Conservation (phyloP, 2,113 vertebrate species). For the Ceyx melanurus region DNA sequence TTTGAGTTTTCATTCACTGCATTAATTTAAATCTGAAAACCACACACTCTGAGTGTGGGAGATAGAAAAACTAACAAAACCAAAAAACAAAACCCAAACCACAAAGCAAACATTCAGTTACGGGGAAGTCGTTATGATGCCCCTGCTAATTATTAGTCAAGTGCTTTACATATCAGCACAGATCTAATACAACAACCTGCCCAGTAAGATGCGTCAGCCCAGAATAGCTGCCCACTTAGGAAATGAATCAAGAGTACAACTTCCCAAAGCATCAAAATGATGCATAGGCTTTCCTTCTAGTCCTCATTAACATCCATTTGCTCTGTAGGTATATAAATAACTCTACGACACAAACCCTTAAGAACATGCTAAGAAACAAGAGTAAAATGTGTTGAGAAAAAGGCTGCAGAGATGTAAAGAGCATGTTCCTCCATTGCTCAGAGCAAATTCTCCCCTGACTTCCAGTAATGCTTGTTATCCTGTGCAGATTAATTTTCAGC, state of each 20-base stretch:
- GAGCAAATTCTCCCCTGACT: background rate
- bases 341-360: background rate
- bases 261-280: background rate
- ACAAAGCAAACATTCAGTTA: background rate
- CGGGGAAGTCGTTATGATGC: background rate
- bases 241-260: background rate
- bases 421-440: background rate
- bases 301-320: background rate
- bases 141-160: background rate
- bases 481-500: background rate
- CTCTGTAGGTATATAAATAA: background rate
- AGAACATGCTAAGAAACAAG: background rate
- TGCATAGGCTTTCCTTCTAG: background rate
- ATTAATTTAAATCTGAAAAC: background rate
- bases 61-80: background rate
- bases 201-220: background rate
- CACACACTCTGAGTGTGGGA: background rate
- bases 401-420: background rate
- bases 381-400: background rate
- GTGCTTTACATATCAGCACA: background rate
- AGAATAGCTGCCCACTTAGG: background rate
- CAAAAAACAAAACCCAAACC: background rate
- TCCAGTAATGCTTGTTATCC: background rate
- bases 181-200: background rate
- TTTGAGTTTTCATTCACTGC: background rate